phyloP scores from a whole-genome alignment of 2,113 vertebrate species.

The Kryptolebias marmoratus region DNA sequence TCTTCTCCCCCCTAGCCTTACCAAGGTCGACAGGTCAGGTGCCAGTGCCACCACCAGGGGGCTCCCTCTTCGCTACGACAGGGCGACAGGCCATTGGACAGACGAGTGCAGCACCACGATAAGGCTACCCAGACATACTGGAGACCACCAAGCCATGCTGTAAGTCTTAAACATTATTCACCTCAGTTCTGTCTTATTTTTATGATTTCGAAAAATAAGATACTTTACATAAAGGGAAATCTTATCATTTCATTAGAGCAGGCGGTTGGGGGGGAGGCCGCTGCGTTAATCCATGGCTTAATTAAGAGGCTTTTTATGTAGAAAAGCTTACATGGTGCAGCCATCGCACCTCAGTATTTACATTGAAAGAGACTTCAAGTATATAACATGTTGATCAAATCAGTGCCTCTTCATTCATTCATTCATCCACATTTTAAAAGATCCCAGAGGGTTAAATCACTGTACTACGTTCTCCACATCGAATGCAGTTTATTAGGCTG shows the following conservation, averaged over 20 bases:
- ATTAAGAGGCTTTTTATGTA: background rate
- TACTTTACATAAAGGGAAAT: background rate
- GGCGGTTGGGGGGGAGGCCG: background rate
- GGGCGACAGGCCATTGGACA: constrained; percentile 62
- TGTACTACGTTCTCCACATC: constrained; percentile 18
- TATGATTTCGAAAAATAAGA: background rate
- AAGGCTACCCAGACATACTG: constrained; percentile 79
- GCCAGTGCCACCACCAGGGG: constrained; percentile 75
- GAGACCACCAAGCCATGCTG: constrained; percentile 64
- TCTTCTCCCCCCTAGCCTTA: constrained; percentile 24
- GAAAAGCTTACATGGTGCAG: background rate
- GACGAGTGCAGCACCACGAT: constrained; percentile 64
- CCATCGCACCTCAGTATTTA: background rate
- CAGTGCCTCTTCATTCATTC: background rate
- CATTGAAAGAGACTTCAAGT: background rate
- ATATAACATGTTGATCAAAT: background rate
- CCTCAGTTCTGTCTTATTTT: background rate
- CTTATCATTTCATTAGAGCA: background rate
- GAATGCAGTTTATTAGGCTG: constrained; percentile 51
- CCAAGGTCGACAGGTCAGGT: constrained; percentile 52
- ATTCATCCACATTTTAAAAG: constrained; percentile 5
- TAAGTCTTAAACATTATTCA: constrained; percentile 52
- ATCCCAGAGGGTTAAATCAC: constrained; percentile 19
- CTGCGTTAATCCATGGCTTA: background rate
- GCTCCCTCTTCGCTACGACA: constrained; percentile 55